Conservation (phyloP, 2,888 invertebrate genomes). For the Lasioglossum zephyrum region DNA sequence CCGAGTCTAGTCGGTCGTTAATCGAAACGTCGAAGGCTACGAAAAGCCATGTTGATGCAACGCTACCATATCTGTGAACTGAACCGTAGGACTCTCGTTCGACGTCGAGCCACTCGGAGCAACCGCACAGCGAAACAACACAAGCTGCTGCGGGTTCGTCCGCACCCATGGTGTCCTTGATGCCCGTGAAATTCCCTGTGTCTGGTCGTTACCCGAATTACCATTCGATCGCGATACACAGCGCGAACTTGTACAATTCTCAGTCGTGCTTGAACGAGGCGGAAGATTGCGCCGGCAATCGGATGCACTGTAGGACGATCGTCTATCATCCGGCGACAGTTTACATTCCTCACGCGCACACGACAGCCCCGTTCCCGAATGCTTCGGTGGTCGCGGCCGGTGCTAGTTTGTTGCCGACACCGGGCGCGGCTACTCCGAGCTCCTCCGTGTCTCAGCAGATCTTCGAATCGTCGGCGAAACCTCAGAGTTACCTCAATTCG, state of each 20-base stretch:
- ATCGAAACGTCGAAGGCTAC: neutral
- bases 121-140: constrained; percentile 74
- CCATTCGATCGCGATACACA: constrained; percentile 76
- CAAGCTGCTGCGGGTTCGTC: constrained; percentile 74
- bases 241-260: constrained; percentile 71
- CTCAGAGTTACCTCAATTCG: constrained; percentile 52
- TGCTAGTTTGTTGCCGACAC: constrained; percentile 80
- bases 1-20: neutral
- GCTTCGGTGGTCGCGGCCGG: constrained; percentile 59
- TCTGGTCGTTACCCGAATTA: constrained; percentile 78
- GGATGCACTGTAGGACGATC: constrained; percentile 78
- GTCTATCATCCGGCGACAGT: constrained; percentile 78
- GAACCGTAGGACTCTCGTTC: constrained; percentile 80
- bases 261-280: constrained; percentile 74
- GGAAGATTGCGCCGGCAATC: constrained; percentile 73
- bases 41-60: neutral
- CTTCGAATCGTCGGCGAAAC: constrained; percentile 65
- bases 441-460: constrained; percentile 67
- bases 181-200: constrained; percentile 81
- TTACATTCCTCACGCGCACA: constrained; percentile 77
- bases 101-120: constrained; percentile 81
- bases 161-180: constrained; percentile 76
- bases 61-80: constrained; percentile 58
- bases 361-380: constrained; percentile 69
- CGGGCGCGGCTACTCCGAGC: constrained; percentile 65